phyloP scores from a whole-genome alignment of 2,113 vertebrate genomes.

The Balaeniceps rex region DNA sequence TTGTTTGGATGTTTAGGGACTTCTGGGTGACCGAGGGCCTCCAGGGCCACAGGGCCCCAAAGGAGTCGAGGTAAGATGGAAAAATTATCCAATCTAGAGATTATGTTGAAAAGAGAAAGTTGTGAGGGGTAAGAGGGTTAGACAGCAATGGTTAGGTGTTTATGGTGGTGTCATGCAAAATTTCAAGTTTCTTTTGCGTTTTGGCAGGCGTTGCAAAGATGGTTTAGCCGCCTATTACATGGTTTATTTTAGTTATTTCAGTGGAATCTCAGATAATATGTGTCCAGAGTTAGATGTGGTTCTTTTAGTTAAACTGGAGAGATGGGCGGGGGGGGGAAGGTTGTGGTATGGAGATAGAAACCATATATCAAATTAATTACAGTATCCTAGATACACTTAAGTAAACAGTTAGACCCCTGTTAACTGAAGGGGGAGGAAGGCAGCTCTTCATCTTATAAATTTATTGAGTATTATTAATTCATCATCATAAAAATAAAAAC shows the following conservation, averaged over 20 bases:
- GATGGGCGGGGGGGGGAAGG: too few relatives aligned
- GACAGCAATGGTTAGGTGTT: not conserved
- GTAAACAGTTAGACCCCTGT: not conserved
- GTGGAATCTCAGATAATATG: not conserved
- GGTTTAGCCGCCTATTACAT: not conserved
- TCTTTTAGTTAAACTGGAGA: not conserved
- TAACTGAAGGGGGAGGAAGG: not conserved
- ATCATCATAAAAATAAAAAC: not conserved
- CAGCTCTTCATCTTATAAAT: not conserved
- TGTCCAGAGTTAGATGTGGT: not conserved
- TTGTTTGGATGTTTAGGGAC: conserved; percentile 77
- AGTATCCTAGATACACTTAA: not conserved
- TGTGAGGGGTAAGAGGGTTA: not conserved
- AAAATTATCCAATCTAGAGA: not conserved
- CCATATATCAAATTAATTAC: not conserved
- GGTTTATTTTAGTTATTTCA: conserved; percentile 14
- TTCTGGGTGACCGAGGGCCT: conserved; percentile 84
- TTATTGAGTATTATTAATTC: not conserved
- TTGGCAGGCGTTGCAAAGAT: not conserved
- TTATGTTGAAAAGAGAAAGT: not conserved
- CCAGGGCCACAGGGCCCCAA: conserved; percentile 87
- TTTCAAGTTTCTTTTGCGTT: not conserved
- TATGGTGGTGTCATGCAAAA: not conserved
- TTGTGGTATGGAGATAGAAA: not conserved
- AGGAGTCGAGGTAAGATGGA: conserved; percentile 85